Base-by-base conservation (phyloP, 2,888 invertebrate species). In the Abrostola tripartita region DNA sequence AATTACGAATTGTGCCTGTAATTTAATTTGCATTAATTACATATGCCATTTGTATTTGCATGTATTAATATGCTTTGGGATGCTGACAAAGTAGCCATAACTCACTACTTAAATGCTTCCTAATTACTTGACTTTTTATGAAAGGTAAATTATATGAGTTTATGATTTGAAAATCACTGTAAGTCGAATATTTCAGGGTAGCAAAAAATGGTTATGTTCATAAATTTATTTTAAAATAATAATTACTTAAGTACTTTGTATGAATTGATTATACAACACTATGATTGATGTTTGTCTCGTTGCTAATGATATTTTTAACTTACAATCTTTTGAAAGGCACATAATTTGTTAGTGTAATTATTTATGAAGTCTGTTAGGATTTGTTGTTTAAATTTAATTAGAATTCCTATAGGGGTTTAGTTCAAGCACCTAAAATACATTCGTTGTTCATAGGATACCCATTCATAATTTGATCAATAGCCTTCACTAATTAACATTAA, bases 21-120 rank as follows among this genome's bases (percentile, higher is more conserved):
- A 87, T 88, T 85, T 85, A 82, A 86, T 89, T 88, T 82, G 81
- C 88, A 88, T 89, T 84, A 87, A 90, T 87, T 85, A 82, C 84
- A 74, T 73, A 81, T 74, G 76, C 78, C 71, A 75, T 84, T 83
- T 78, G 73, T 68, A 84, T 87, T 86, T 81, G 82, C 84, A 84
- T 87, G 65, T 42, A 81, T 81, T 81, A 81, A 79, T 79, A 78
- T 68, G 56, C 74, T 72, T 61, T 64, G 57, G 69, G 65, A 70
- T 68, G 61, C 64, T 71, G 61, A 58, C 59, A 70, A 58, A 63
- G 55, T 67, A 61, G 52, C 70, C 61, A 79, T 76, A 78, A 81
- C 61, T 74, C 64, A 71, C 65, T 62, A 61, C 7, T 49, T 41
- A 51, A 79, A 41, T 61, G 64, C 51, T 66, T 69, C 58, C 58